Conservation (phyloP, 35 echinoderm and acorn worm species). For the Amphiura filiformis region DNA sequence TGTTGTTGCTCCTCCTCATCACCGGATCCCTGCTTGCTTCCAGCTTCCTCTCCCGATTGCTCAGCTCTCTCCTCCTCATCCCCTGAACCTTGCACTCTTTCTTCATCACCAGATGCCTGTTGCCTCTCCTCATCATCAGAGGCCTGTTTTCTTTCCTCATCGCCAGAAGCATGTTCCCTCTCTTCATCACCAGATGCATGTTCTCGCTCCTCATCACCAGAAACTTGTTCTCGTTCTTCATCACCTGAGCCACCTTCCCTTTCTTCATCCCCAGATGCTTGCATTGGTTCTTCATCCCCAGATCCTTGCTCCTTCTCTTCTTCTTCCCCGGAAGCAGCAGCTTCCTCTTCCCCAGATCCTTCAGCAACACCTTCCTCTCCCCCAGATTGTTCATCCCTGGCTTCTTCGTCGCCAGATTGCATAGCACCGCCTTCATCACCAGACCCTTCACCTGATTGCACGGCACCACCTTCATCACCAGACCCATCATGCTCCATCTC, state of each 20-base stretch:
- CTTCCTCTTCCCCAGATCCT: not conserved
- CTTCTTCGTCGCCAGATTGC: constrained; percentile 17
- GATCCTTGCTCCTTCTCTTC: constrained; percentile 2
- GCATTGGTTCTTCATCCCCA: constrained; percentile 14
- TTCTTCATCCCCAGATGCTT: constrained; percentile 14
- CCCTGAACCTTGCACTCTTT: not conserved
- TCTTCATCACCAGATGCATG: not conserved
- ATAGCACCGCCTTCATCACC: constrained; percentile 12
- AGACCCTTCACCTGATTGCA: constrained; percentile 28
- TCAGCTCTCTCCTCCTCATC: not conserved
- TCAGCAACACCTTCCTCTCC: not conserved
- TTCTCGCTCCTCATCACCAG: not conserved
- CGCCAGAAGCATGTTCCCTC: no score
- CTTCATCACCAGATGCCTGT: not conserved
- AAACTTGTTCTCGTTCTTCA: not conserved
- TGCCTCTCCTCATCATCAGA: not conserved
- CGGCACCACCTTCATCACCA: constrained; percentile 9
- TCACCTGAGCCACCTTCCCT: not conserved
- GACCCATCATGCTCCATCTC: constrained; percentile 14
- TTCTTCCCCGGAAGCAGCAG: not conserved
- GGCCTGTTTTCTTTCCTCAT: no score
- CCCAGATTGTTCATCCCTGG: not conserved
- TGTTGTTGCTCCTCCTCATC: not conserved
- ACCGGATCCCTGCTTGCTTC: not conserved
- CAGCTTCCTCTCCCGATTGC: no score